Base-by-base conservation (phyloP, 1,140 invertebrate species). In the Campoletis sonorensis region DNA sequence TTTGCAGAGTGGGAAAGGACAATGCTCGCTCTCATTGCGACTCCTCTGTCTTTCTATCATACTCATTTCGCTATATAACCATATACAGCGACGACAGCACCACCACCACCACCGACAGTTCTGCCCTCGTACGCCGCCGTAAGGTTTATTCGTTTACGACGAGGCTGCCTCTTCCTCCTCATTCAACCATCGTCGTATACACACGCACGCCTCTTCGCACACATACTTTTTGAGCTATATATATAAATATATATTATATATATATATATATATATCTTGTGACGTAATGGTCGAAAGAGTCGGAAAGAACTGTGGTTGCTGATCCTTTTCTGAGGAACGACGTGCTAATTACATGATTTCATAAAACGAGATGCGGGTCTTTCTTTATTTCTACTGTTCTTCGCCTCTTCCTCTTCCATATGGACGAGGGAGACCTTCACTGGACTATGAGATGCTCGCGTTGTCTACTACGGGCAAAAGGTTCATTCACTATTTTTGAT, bases 341-440 rank as follows among this genome's bases (percentile, higher is more conserved):
- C 86, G 89, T 91, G 90, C 89, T 91, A 90, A 91, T 91, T 90
- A 90, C 89, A 90, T 87, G 88, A 90, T 88, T 90, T 86, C 81
- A 88, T 86, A 89, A 89, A 90, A 91, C 89, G 86, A 90, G 89
- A 91, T 91, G 88, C 88, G 89, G 89, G 89, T 89, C 61, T 27
- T 13, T 64, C 23, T 23, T 13, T n/a, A n/a, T n/a, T 64, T 23
- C 21, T n/a, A 18, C 21, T 85, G 84, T 84, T 76, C 80, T 82
- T 81, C 80, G 84, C 81, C 85, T 84, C 84, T 84, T 85, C 80
- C 84, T 84, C 85, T 85, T 82, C 84, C 81, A 84, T 70, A 73
- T 64, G 80, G n/a, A n/a, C 73, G 82, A 83, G 79, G 79, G 84
- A 85, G 80, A 80, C 58, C 58, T 61, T n/a, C 58, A 3, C 58